Percentiles rank a stretch among this genome's conserved stretches.
These are phyloP conservation scores for Sitodiplosis mosellana DNA, from an alignment of 1,140 invertebrate species.

Conservation along the genomic window DNA sequence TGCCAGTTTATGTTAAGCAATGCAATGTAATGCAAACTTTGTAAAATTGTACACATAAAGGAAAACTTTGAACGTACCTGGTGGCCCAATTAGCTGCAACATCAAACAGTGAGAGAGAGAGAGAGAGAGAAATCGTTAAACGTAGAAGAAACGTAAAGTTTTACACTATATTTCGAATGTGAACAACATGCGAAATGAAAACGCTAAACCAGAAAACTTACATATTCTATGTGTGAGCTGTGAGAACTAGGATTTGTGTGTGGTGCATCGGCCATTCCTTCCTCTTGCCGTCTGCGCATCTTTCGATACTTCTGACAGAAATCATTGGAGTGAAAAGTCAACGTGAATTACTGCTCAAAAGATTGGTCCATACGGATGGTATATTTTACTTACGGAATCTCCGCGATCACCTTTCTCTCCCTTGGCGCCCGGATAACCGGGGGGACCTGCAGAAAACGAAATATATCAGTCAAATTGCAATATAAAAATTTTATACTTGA, in stretches of 20 bases:
- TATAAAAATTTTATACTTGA: slow-evolving; percentile 4
- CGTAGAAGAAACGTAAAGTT: background rate
- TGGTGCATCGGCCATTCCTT: slow-evolving; percentile 24
- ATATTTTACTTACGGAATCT: slow-evolving; percentile 57
- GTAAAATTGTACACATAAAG: too few relatives aligned
- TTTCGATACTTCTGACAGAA: slow-evolving; percentile 70
- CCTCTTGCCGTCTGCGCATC: slow-evolving; percentile 58
- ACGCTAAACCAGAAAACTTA: too few relatives aligned
- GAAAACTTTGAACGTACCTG: too few relatives aligned
- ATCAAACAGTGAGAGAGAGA: background rate
- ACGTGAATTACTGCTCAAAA: background rate
- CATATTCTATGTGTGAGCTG: slow-evolving; percentile 20
- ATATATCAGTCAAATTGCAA: too few relatives aligned
- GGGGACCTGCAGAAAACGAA: slow-evolving; percentile 30
- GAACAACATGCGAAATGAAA: too few relatives aligned
- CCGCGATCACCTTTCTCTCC: slow-evolving; percentile 84
- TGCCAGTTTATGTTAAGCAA: too few relatives aligned
- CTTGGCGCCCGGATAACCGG: slow-evolving; percentile 74
- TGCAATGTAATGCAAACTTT: too few relatives aligned
- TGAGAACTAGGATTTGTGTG: slow-evolving; percentile 6
- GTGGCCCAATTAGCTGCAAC: slow-evolving; percentile 19
- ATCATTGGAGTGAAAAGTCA: slow-evolving; percentile 1
- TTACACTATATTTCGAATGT: background rate
- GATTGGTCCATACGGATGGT: too few relatives aligned
- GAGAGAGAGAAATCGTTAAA: background rate